A percentile compares a stretch with the other conserved stretches of the same genome.
phyloP scores from a whole-genome alignment of 2,797 vertebrate species.

The Enteromius trimaculatus region DNA sequence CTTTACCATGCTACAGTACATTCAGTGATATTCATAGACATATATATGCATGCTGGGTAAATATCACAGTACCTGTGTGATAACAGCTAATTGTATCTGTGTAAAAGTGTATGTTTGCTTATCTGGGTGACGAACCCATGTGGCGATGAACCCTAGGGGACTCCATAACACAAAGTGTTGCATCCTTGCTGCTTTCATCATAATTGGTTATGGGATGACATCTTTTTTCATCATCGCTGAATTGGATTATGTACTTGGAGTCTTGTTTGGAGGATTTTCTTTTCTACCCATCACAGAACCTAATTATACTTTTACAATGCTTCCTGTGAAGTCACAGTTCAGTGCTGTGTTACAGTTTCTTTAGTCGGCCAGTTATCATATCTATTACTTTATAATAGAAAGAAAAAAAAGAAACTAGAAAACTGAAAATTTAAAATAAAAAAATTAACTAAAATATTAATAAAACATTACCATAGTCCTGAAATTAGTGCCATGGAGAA shows the following conservation, averaged over 20 bases:
- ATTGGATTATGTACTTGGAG: conserved; percentile 50
- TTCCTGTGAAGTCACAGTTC: conserved; percentile 50
- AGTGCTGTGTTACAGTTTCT: conserved; percentile 6
- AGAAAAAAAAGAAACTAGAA: not conserved
- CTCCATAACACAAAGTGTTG: conserved; percentile 29
- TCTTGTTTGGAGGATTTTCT: conserved; percentile 41
- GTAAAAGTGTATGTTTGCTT: conserved; percentile 33
- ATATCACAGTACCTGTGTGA: conserved; percentile 14
- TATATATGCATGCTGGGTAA: conserved; percentile 14
- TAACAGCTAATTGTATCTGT: conserved; percentile 44
- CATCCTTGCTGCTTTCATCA: conserved; percentile 50
- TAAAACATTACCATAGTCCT: not conserved
- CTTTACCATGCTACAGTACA: not conserved
- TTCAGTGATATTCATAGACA: conserved; percentile 18
- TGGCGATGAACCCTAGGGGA: conserved; percentile 42
- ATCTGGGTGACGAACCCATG: conserved; percentile 27
- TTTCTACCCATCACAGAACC: conserved; percentile 36
- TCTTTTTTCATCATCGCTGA: conserved; percentile 51
- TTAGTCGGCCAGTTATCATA: conserved; percentile 12
- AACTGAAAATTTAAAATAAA: not conserved
- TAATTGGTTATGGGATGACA: conserved; percentile 57
- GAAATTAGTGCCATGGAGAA: not conserved
- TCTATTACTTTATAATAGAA: not conserved
- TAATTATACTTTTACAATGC: conserved; percentile 53
- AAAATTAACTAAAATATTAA: not conserved